A percentile compares a stretch with the other conserved stretches of the same genome.
Evolutionary conservation across 2,113 vertebrate genomes (phyloP).

Genomic region (Trochalopteron elliotii): DNA sequence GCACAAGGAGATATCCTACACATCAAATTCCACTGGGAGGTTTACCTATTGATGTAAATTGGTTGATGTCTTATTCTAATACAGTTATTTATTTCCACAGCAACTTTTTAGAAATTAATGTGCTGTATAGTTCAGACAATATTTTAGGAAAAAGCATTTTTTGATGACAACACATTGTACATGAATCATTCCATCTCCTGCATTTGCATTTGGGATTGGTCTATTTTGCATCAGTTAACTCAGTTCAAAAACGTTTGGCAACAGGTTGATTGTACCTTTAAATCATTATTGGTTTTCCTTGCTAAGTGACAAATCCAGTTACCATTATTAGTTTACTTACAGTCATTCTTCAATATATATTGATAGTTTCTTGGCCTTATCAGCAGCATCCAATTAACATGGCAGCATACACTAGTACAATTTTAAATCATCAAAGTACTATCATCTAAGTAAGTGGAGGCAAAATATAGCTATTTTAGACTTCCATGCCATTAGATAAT

Average conservation of each 20-base stretch:
- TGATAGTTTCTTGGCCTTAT: slow-evolving; percentile 60
- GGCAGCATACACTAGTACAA: slow-evolving; percentile 45
- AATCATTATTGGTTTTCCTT: slow-evolving; percentile 35
- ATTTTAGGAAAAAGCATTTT: not conserved
- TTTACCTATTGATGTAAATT: no score
- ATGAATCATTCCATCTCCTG: not conserved
- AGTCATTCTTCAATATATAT: slow-evolving; percentile 60
- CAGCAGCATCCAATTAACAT: slow-evolving; percentile 53
- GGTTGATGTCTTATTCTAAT: not conserved
- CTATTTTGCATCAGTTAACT: slow-evolving; percentile 6
- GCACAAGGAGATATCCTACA: not conserved
- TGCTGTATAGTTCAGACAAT: not conserved
- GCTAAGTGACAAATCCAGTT: slow-evolving; percentile 66
- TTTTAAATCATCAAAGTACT: slow-evolving; percentile 54
- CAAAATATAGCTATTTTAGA: not conserved
- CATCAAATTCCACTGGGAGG: not conserved
- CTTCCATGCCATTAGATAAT: not conserved
- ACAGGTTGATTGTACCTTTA: slow-evolving; percentile 43
- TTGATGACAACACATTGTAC: not conserved
- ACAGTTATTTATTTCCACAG: not conserved
- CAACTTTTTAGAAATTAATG: not conserved
- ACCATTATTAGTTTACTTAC: slow-evolving; percentile 63
- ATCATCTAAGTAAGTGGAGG: slow-evolving; percentile 13
- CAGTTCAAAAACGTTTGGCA: slow-evolving; percentile 29
- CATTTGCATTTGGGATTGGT: not conserved